A percentile compares a stretch with the other conserved stretches of the same genome.
Conservation (phyloP, 2,113 vertebrate species). For the Bos javanicus region DNA sequence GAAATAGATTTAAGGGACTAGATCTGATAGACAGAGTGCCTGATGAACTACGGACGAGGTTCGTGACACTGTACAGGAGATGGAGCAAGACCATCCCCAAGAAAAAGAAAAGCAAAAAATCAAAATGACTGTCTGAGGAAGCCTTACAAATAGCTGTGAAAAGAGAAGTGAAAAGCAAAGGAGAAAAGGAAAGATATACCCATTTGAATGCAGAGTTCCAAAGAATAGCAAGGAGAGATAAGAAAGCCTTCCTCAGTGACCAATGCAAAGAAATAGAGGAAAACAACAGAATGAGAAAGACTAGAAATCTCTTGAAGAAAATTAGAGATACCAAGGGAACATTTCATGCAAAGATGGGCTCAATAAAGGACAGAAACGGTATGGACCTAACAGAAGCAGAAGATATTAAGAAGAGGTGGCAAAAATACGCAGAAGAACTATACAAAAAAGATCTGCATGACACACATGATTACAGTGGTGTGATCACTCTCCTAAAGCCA, state of each 20-base stretch:
- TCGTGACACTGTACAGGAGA: background rate
- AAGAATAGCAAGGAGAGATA: background rate
- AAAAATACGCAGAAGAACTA: background rate
- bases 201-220: background rate
- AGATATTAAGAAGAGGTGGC: background rate
- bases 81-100: background rate
- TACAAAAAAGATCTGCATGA: background rate
- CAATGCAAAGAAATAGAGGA: background rate
- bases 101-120: background rate
- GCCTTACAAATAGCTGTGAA: background rate
- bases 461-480: background rate
- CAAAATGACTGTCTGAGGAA: background rate
- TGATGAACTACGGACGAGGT: background rate
- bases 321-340: background rate
- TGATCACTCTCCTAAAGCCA: background rate
- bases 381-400: background rate
- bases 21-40: background rate
- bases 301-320: background rate
- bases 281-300: background rate
- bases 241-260: background rate
- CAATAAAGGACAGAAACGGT: background rate
- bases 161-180: background rate
- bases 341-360: background rate
- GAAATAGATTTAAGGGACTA: background rate
- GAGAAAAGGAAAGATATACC: background rate